These are phyloP conservation scores for Arremon brunneinucha DNA, from an alignment of 2,797 vertebrate genomes.

Conservation along the genomic window DNA sequence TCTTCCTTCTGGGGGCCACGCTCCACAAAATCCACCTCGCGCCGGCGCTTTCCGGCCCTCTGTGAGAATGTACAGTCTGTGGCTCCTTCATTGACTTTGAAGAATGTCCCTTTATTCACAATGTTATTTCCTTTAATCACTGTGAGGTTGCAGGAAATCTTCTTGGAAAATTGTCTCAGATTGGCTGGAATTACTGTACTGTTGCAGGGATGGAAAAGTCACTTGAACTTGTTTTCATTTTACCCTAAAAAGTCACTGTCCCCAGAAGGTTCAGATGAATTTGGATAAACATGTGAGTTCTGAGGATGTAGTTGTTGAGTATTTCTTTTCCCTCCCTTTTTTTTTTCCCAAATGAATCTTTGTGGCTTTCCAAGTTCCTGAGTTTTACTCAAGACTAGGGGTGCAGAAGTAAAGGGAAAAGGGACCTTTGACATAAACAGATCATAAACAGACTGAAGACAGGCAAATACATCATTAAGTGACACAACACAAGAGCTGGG, in stretches of 20 bases:
- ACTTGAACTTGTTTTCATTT: conserved; percentile 68
- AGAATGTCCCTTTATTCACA: conserved; percentile 65
- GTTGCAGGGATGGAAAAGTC: conserved; percentile 64
- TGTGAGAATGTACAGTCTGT: conserved; percentile 50
- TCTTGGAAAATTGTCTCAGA: conserved; percentile 67
- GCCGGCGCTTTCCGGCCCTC: conserved; percentile 46
- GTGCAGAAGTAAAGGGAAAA: conserved; percentile 18
- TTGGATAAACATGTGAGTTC: conserved; percentile 60
- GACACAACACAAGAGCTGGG: neutral
- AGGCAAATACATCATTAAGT: conserved; percentile 20
- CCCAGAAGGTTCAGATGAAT: conserved; percentile 56
- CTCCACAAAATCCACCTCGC: neutral
- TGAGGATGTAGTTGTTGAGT: conserved; percentile 46
- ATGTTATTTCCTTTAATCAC: conserved; percentile 69
- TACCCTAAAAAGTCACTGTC: conserved; percentile 66
- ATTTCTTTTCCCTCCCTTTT: neutral
- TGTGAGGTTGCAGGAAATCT: conserved; percentile 68
- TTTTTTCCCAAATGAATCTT: neutral
- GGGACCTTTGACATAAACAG: neutral
- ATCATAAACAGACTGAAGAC: conserved; percentile 28
- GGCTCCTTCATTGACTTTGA: conserved; percentile 61
- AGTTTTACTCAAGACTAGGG: conserved; percentile 15
- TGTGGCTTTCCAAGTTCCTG: conserved; percentile 41
- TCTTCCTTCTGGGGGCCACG: conserved; percentile 53
- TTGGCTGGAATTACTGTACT: conserved; percentile 49